Conservation (phyloP, 2,797 vertebrate genomes). For the Halcyon leucocephala region DNA sequence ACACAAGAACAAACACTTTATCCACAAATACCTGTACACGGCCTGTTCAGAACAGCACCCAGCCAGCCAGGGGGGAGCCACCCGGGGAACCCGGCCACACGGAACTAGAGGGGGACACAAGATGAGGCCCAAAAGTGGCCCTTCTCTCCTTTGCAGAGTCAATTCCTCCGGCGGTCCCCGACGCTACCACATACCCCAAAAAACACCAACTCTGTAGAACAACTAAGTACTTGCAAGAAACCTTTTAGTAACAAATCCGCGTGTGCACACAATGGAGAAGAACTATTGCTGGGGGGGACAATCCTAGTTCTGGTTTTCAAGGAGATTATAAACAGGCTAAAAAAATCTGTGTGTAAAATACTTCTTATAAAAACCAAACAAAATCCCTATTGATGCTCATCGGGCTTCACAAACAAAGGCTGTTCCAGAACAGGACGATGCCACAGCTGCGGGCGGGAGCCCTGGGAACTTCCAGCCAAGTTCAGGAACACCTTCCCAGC, state of each 20-base stretch:
- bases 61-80: conserved; percentile 60
- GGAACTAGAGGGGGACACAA: conserved; percentile 10
- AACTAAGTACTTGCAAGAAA: conserved; percentile 72
- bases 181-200: conserved; percentile 24
- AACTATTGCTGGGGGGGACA: conserved; percentile 53
- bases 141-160: not conserved
- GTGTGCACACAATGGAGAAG: conserved; percentile 66
- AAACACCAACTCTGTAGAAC: conserved; percentile 63
- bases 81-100: conserved; percentile 26
- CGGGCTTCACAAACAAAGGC: not conserved
- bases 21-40: conserved; percentile 70
- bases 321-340: conserved; percentile 68
- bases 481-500: not conserved
- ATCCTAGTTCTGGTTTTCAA: conserved; percentile 40
- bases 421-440: not conserved
- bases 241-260: conserved; percentile 65
- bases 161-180: conserved; percentile 39
- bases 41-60: conserved; percentile 53
- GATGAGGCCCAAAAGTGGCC: not conserved
- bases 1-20: conserved; percentile 69
- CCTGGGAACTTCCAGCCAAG: not conserved
- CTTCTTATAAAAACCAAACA: conserved; percentile 67
- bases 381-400: conserved; percentile 38
- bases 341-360: conserved; percentile 68
- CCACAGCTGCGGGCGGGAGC: not conserved